Base-by-base conservation (phyloP, 2,888 invertebrate genomes). In the Microdon myrmicae region DNA sequence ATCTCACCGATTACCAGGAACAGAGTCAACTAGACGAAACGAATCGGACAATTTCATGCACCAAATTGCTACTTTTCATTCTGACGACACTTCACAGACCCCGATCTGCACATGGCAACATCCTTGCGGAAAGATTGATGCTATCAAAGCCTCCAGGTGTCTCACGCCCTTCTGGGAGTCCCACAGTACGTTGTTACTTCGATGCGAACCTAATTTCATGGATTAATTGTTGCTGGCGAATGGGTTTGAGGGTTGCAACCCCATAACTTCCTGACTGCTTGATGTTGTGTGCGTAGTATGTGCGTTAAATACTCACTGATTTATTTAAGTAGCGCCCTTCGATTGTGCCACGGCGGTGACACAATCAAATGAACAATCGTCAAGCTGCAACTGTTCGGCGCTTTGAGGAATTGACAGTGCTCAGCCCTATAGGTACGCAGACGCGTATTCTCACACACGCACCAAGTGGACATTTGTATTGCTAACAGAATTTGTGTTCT, bases 1-100 rank as follows among this genome's bases (percentile, higher is more conserved):
- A 54, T 14, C 14, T 37, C 31, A 29, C n/a, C 47, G 31, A 67
- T 64, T 47, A 45, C 51, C 14, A 45, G 38, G 51, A 58, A 37
- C 51, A 45, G 38, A 58, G 58, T 64, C 64, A 64, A 64, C 64
- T 64, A 53, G 67, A 69, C 74, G 72, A 25, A 60, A 72, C 77
- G 69, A 78, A 77, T 76, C 70, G 68, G 70, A 68, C 74, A 77
- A 79, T 79, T 79, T 79, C 76, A 79, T 76, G 79, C 79, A 76
- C 77, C 78, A 78, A 79, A 79, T 78, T 79, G 77, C 72, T 71
- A 69, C 73, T 72, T 76, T 71, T 68, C 64, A 49, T 55, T 25
- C 29, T 35, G 31, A 31, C 25, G 23, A 32, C 26, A 64, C 45
- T 49, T 47, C 29, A 28, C 9, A 37, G 23, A 10, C n/a, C 8